Conservation (phyloP, 1,140 invertebrate genomes). For the Solen grandis region DNA sequence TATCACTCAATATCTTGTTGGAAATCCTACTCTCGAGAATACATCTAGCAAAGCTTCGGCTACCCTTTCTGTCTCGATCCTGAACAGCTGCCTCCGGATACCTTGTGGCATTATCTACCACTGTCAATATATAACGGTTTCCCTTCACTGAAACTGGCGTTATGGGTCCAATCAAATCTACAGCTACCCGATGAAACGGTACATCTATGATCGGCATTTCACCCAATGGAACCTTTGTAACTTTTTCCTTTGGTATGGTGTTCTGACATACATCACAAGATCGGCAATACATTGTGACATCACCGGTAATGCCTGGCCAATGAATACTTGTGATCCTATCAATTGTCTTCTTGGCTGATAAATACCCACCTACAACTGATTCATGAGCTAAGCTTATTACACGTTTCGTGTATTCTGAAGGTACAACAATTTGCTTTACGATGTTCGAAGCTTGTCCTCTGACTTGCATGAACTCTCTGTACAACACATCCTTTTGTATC, state of each 20-base stretch:
- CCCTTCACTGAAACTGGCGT: conserved; percentile 5
- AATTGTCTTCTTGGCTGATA: too few relatives aligned
- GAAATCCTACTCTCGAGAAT: conserved; percentile 78
- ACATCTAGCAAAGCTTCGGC: conserved; percentile 51
- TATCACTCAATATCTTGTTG: conserved; percentile 79
- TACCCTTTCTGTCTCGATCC: conserved; percentile 28
- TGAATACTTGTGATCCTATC: conserved; percentile 26
- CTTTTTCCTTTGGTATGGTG: conserved; percentile 12
- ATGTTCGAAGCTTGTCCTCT: too few relatives aligned
- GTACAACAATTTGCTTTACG: too few relatives aligned
- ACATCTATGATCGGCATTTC: conserved; percentile 48
- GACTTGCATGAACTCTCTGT: too few relatives aligned
- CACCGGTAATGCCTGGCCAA: conserved; percentile 35
- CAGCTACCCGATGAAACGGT: conserved; percentile 15
- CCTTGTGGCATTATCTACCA: too few relatives aligned
- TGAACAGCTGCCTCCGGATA: too few relatives aligned
- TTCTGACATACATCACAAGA: conserved; percentile 49
- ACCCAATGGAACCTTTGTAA: conserved; percentile 33
- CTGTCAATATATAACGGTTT: conserved; percentile 33
- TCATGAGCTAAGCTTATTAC: too few relatives aligned
- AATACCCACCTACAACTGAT: conserved; percentile 28
- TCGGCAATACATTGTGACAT: conserved; percentile 24
- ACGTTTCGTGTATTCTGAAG: too few relatives aligned
- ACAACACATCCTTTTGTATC: too few relatives aligned
- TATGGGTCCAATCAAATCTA: too few relatives aligned